A percentile compares a stretch with the other conserved stretches of the same genome.
These are phyloP conservation scores for Pangasius djambal DNA, from an alignment of 2,797 vertebrate genomes.

Conservation along the genomic window DNA sequence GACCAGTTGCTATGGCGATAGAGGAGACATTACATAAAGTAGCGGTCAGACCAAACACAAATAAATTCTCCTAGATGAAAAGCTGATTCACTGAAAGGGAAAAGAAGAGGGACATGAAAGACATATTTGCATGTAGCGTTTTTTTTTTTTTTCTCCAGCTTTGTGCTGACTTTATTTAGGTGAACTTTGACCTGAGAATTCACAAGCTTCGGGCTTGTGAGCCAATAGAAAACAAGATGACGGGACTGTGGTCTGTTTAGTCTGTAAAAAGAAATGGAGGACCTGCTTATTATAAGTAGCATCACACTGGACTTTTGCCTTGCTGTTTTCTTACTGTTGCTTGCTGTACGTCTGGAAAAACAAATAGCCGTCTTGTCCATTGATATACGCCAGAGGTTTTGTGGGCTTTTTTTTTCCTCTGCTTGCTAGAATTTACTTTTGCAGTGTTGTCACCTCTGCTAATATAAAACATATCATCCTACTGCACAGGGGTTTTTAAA, in stretches of 20 bases:
- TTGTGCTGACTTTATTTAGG: not conserved
- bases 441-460: not conserved
- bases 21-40: not conserved
- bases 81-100: not conserved
- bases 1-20: not conserved
- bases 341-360: not conserved
- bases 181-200: not conserved
- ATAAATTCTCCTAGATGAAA: not conserved
- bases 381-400: not conserved
- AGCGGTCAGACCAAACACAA: not conserved
- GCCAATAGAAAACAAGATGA: not conserved
- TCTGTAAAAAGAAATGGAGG: not conserved
- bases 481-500: not conserved
- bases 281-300: not conserved
- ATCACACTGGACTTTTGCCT: not conserved
- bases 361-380: not conserved
- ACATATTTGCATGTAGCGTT: not conserved
- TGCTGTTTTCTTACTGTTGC: not conserved
- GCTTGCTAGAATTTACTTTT: not conserved
- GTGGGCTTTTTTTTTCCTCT: not conserved
- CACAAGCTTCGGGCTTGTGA: not conserved
- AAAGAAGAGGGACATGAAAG: not conserved
- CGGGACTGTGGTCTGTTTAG: not conserved
- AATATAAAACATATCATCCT: not conserved
- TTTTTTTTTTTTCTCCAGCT: not conserved